phyloP scores from a whole-genome alignment of 2,797 vertebrate species.

The Hydrolagus colliei region DNA sequence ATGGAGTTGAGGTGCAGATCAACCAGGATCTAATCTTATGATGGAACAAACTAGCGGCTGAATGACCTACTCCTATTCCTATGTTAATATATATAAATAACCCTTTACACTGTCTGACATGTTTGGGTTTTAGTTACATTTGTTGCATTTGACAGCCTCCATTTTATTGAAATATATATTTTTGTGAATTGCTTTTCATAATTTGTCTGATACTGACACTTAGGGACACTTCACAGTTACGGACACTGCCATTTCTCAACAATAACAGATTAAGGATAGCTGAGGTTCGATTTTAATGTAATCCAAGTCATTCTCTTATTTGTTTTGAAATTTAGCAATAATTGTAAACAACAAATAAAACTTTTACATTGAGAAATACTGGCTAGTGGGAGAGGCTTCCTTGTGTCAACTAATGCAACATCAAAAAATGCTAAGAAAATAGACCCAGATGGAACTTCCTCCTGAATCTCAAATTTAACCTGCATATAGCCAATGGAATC shows the following conservation, averaged over 20 bases:
- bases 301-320: not conserved
- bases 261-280: not conserved
- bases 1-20: too few relatives aligned
- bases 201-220: not conserved
- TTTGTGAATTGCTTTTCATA: not conserved
- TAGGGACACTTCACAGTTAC: not conserved
- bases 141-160: not conserved
- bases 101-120: not conserved
- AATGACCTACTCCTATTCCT: too few relatives aligned
- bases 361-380: not conserved
- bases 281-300: not conserved
- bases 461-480: not conserved
- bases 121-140: not conserved
- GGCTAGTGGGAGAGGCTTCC: not conserved
- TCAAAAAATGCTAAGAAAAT: not conserved
- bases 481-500: not conserved
- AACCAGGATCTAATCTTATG: too few relatives aligned
- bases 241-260: not conserved
- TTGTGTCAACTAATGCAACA: not conserved
- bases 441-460: not conserved
- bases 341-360: not conserved
- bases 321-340: not conserved
- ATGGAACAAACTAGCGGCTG: too few relatives aligned
- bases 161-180: not conserved
- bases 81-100: too few relatives aligned